A percentile compares a stretch with the other conserved stretches of the same genome.
Conservation (phyloP, 2,888 invertebrate species). For the Scaptomyza cyrtandrae region DNA sequence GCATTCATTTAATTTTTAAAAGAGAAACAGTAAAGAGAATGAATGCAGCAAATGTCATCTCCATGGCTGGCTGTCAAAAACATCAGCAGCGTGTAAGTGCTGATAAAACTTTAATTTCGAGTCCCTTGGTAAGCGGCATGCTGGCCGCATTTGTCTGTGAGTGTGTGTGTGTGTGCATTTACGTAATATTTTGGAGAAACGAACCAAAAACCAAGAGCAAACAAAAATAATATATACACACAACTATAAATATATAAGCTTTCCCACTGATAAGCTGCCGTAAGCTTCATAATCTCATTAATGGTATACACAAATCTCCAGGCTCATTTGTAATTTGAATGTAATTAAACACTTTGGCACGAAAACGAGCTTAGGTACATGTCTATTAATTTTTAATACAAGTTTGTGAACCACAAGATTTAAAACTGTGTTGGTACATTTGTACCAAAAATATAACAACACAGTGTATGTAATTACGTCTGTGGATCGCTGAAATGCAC, state of each 20-base stretch:
- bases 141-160: background rate
- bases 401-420: background rate
- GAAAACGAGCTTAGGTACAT: slow-evolving; percentile 6
- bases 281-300: slow-evolving; percentile 28
- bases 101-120: slow-evolving; percentile 39
- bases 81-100: slow-evolving; percentile 30
- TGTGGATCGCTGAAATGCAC: background rate
- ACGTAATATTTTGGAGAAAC: slow-evolving; percentile 34
- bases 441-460: background rate
- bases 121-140: slow-evolving; percentile 27
- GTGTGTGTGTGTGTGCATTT: slow-evolving; percentile 12
- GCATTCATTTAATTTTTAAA: slow-evolving; percentile 5
- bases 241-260: background rate
- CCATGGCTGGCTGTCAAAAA: slow-evolving; percentile 23
- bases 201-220: too few relatives aligned
- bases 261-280: slow-evolving; percentile 17
- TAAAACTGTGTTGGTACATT: background rate
- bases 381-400: background rate
- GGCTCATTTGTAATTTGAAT: slow-evolving; percentile 7
- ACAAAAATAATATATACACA: too few relatives aligned
- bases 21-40: slow-evolving; percentile 38
- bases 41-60: slow-evolving; percentile 18
- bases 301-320: slow-evolving; percentile 20
- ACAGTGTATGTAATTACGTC: background rate
- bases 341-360: slow-evolving; percentile 33